phyloP scores from a whole-genome alignment of 2,113 vertebrate species.

The Syngnathus scovelli region DNA sequence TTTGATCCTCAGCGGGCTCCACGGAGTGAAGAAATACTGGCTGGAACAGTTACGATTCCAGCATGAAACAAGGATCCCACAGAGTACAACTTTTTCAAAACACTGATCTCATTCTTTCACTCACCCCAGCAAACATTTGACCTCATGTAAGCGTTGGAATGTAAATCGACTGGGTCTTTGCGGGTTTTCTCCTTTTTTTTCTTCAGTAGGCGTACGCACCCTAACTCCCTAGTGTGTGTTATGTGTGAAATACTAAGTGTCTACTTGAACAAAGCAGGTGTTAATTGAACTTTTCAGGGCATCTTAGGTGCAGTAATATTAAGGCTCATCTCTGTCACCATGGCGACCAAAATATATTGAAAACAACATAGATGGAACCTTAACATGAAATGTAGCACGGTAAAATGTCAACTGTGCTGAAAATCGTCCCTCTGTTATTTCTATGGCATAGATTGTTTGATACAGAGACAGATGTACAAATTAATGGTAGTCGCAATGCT shows the following conservation, averaged over 20 bases:
- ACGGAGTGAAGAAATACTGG: not conserved
- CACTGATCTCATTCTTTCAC: constrained; percentile 9
- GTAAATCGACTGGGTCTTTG: not conserved
- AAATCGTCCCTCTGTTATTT: not conserved
- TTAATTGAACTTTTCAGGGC: constrained; percentile 35
- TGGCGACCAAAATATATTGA: not conserved
- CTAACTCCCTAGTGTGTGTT: not conserved
- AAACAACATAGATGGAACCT: not conserved
- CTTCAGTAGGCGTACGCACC: not conserved
- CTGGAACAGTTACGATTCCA: not conserved
- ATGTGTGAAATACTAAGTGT: not conserved
- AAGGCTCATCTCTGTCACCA: constrained; percentile 19
- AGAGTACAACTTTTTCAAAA: not conserved
- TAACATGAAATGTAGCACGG: not conserved
- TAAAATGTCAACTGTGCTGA: not conserved
- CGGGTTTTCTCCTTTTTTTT: not conserved
- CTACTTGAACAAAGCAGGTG: not conserved
- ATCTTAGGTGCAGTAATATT: constrained; percentile 15
- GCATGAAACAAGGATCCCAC: not conserved
- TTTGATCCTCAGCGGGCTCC: not conserved
- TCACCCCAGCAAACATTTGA: constrained; percentile 4
- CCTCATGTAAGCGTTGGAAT: constrained; percentile 5
- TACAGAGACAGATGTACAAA: not conserved
- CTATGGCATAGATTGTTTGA: not conserved
- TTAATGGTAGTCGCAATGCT: not conserved